Evolutionary conservation across 1,140 invertebrate genomes (phyloP).

Genomic region (Scaptomyza pallida): DNA sequence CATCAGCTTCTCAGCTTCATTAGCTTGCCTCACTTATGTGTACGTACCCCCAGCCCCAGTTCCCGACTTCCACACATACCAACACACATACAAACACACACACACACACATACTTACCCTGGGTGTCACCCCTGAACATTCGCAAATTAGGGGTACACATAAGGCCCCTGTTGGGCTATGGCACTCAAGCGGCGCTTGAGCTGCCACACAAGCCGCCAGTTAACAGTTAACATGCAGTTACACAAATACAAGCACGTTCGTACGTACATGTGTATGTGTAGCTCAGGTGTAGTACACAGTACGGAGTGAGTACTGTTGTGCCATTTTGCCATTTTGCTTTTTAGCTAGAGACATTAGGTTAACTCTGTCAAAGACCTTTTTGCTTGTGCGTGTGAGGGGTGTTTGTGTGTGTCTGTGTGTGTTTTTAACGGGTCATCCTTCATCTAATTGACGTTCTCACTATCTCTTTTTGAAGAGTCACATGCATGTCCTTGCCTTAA

Average conservation of each 20-base stretch:
- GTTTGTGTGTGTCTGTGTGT: constrained; percentile 19
- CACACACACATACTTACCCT: constrained; percentile 11
- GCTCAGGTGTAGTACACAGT: constrained; percentile 21
- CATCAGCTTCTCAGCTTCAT: constrained; percentile 44
- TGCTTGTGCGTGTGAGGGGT: constrained; percentile 15
- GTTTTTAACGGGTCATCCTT: constrained; percentile 25
- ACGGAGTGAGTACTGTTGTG: not conserved
- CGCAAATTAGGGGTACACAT: not conserved
- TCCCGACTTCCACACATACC: constrained; percentile 7
- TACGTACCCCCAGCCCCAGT: not conserved
- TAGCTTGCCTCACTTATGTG: constrained; percentile 23
- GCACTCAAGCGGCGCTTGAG: constrained; percentile 36
- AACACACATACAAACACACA: constrained; percentile 11
- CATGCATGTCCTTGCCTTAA: constrained; percentile 6
- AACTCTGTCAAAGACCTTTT: too few species aligned
- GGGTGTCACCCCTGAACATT: constrained; percentile 1
- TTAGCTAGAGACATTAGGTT: constrained; percentile 6
- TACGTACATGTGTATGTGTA: not conserved
- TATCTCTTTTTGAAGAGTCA: not conserved
- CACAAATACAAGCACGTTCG: too few species aligned
- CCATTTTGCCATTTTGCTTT: constrained; percentile 23
- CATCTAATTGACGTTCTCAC: constrained; percentile 33
- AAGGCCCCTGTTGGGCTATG: constrained; percentile 3
- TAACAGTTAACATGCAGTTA: constrained; percentile 6
- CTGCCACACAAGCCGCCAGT: constrained; percentile 29